Evolutionary conservation across 1,140 invertebrate species (phyloP).

Genomic region (Subanguina moxae): DNA sequence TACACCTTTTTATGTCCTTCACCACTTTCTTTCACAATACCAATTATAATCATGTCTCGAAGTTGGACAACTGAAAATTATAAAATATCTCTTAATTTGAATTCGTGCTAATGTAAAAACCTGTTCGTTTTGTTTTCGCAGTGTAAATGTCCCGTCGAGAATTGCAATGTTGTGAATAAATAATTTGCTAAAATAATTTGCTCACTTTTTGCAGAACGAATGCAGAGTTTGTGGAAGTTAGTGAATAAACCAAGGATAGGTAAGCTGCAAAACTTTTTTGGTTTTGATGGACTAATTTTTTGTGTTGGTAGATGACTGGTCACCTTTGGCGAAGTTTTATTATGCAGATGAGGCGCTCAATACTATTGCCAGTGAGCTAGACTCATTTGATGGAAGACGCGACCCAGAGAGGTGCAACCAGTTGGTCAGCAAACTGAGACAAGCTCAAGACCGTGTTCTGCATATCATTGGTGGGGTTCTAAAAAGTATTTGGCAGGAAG

Average conservation of each 20-base stretch:
- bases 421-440: constrained; percentile 85
- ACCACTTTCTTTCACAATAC: no score
- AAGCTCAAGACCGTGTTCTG: constrained; percentile 62
- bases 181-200: no score
- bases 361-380: constrained; percentile 69
- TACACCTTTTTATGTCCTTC: no score
- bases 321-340: constrained; percentile 87
- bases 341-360: constrained; percentile 95
- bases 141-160: no score
- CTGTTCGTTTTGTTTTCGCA: no score
- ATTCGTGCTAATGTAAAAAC: no score
- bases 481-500: no score
- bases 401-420: constrained; percentile 91
- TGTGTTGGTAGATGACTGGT: constrained; percentile 41
- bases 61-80: no score
- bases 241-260: constrained; percentile 54
- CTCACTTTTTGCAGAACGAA: constrained; percentile 24
- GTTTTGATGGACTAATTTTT: no score
- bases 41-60: no score
- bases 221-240: constrained; percentile 57
- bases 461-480: constrained; percentile 54
- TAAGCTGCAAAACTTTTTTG: constrained; percentile 9
- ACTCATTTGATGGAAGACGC: constrained; percentile 94
- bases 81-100: no score
- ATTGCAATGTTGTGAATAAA: no score